A percentile compares a stretch with the other conserved stretches of the same genome.
phyloP scores from a whole-genome alignment of 2,113 vertebrate species.

The Nothocercus julius region DNA sequence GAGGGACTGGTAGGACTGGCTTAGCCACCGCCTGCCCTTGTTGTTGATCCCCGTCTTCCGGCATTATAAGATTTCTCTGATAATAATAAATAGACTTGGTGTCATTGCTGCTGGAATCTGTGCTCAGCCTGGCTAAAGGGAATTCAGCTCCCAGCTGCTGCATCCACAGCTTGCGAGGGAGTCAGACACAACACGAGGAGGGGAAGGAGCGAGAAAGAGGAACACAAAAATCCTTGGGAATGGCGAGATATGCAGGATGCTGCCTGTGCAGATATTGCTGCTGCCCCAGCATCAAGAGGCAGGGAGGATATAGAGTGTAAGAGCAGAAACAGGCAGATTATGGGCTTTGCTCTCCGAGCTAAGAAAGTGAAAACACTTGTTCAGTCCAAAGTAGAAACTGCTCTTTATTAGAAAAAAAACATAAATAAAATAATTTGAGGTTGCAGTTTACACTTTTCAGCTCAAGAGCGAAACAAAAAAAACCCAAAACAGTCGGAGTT shows the following conservation, averaged over 20 bases:
- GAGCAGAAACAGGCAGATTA: slow-evolving; percentile 47
- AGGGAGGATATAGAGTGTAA: slow-evolving; percentile 34
- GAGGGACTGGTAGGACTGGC: background rate
- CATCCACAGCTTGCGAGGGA: background rate
- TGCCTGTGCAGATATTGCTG: slow-evolving; percentile 63
- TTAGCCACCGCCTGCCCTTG: background rate
- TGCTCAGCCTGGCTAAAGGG: background rate
- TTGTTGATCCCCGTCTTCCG: background rate
- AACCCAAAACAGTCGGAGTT: background rate
- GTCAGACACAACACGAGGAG: background rate
- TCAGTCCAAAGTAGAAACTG: slow-evolving; percentile 25
- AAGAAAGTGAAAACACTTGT: slow-evolving; percentile 41
- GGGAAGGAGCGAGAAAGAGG: slow-evolving; percentile 23
- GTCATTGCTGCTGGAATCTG: background rate
- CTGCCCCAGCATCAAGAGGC: slow-evolving; percentile 47
- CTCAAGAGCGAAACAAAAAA: background rate
- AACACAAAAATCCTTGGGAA: slow-evolving; percentile 7
- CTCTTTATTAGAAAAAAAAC: slow-evolving; percentile 64
- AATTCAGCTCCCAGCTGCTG: background rate
- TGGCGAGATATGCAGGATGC: slow-evolving; percentile 41
- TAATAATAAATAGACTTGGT: background rate
- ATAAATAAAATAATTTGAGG: slow-evolving; percentile 58
- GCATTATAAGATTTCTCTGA: background rate
- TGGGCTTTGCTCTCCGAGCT: slow-evolving; percentile 54
- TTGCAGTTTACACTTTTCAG: slow-evolving; percentile 50